These are phyloP conservation scores for Ariopsis seemanni DNA, from an alignment of 2,113 vertebrate genomes.

Conservation along the genomic window DNA sequence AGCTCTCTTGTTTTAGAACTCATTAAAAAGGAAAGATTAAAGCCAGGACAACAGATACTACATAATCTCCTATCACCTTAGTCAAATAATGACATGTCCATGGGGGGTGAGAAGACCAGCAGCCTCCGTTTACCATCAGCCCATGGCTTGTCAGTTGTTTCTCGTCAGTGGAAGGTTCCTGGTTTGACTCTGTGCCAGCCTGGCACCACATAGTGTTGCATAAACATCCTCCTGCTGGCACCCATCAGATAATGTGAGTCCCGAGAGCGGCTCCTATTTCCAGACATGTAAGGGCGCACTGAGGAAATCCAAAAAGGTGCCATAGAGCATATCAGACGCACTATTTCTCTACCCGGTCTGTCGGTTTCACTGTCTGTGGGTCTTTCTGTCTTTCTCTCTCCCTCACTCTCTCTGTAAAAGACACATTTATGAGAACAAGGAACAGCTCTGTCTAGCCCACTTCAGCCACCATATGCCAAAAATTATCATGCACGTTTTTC, in stretches of 20 bases:
- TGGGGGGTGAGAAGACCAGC: not conserved
- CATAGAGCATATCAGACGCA: conserved; percentile 54
- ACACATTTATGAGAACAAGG: conserved; percentile 74
- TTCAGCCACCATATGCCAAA: conserved; percentile 73
- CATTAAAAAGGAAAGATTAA: conserved; percentile 23
- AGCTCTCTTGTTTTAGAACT: conserved; percentile 33
- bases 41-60: conserved; percentile 38
- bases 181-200: conserved; percentile 42
- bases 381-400: conserved; percentile 18
- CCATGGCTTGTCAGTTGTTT: conserved; percentile 20
- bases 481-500: conserved; percentile 80
- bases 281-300: conserved; percentile 44
- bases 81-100: not conserved
- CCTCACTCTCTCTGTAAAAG: conserved; percentile 53
- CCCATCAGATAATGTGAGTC: conserved; percentile 46
- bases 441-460: conserved; percentile 69
- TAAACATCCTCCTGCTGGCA: conserved; percentile 54
- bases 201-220: conserved; percentile 39
- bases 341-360: conserved; percentile 27
- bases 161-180: conserved; percentile 30
- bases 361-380: conserved; percentile 16
- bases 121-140: conserved; percentile 3
- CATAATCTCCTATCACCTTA: conserved; percentile 21
- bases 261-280: conserved; percentile 44
- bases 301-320: conserved; percentile 35